These are phyloP conservation scores for Bubo blakistoni DNA, from an alignment of 2,113 vertebrate species.

Conservation along the genomic window DNA sequence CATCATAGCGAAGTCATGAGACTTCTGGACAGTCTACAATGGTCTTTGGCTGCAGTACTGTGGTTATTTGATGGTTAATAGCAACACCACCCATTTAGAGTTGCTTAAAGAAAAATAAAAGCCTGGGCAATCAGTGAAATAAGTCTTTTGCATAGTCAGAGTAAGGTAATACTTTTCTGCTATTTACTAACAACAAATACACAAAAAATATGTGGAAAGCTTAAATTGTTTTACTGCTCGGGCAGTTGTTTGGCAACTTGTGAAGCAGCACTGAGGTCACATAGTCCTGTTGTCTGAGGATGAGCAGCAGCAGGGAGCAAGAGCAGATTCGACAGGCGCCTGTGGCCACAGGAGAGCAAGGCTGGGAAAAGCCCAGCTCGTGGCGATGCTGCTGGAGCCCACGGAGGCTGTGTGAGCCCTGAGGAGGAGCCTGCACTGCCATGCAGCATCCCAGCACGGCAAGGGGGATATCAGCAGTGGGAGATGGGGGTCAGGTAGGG, in stretches of 20 bases:
- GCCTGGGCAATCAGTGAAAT: neutral
- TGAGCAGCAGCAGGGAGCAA: neutral
- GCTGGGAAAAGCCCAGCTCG: accelerated
- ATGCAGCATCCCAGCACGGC: accelerated
- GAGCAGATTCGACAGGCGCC: accelerated
- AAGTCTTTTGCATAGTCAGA: neutral
- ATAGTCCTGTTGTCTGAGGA: neutral
- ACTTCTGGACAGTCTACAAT: neutral
- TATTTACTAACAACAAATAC: neutral
- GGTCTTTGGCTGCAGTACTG: neutral
- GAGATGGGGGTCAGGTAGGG: neutral
- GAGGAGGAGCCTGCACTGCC: neutral
- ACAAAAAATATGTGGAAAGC: neutral
- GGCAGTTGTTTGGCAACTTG: neutral
- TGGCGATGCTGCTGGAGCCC: neutral
- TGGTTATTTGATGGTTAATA: neutral
- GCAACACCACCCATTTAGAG: neutral
- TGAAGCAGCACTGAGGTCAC: neutral
- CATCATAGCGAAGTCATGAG: neutral
- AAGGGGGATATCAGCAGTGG: accelerated
- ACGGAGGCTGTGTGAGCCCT: accelerated
- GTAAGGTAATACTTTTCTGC: neutral
- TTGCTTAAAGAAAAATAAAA: neutral
- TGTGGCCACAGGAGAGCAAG: neutral
- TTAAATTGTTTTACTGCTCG: neutral